Evolutionary conservation across 2,113 vertebrate species (phyloP).

Genomic region (Ciconia maguari): DNA sequence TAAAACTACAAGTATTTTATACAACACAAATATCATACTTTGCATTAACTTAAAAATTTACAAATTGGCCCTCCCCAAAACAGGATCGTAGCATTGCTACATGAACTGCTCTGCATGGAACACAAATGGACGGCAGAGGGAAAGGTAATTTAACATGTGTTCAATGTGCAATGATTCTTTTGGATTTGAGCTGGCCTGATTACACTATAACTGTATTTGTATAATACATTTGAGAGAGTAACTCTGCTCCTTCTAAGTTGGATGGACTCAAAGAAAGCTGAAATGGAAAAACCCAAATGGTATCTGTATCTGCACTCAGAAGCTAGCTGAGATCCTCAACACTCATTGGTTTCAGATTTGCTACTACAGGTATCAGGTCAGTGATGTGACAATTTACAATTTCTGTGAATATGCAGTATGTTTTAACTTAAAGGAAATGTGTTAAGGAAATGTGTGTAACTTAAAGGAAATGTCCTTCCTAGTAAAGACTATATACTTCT

Average conservation of each 20-base stretch:
- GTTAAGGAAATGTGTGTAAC: not conserved
- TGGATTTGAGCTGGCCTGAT: not conserved
- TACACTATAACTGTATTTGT: not conserved
- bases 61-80: not conserved
- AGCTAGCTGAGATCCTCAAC: not conserved
- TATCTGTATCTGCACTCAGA: not conserved
- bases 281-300: not conserved
- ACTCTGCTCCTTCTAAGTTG: not conserved
- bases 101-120: not conserved
- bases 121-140: fast-evolving
- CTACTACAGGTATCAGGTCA: not conserved
- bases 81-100: not conserved
- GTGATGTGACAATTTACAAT: not conserved
- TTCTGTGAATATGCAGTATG: not conserved
- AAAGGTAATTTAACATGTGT: not conserved
- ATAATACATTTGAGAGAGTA: not conserved
- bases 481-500: not conserved
- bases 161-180: not conserved
- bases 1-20: not conserved
- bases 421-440: not conserved
- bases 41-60: not conserved
- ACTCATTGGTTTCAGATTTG: not conserved
- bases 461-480: not conserved
- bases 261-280: not conserved
- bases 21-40: not conserved